A percentile compares a stretch with the other conserved stretches of the same genome.
Conservation (phyloP, 2,888 invertebrate genomes). For the Malthinus flaveolus region DNA sequence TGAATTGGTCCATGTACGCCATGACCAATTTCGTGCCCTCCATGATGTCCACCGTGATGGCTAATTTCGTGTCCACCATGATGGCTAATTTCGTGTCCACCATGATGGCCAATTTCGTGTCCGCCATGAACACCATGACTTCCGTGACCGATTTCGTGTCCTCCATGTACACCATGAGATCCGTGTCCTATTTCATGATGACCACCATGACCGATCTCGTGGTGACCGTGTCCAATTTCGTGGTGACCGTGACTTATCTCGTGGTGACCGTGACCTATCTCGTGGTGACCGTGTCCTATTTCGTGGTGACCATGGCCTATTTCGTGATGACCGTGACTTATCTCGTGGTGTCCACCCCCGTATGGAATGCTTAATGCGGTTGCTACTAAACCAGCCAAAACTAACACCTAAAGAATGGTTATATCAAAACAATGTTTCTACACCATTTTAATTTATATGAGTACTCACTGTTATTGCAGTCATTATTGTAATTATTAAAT, state of each 20-base stretch:
- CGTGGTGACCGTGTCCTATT: slow-evolving; percentile 3
- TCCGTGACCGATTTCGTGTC: slow-evolving; percentile 8
- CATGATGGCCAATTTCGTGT: neutral
- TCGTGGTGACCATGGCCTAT: neutral
- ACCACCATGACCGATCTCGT: neutral
- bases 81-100: neutral
- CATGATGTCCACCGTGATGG: neutral
- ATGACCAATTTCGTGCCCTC: neutral
- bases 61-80: neutral
- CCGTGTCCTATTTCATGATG: slow-evolving; percentile 2
- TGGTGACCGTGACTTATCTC: slow-evolving; percentile 1
- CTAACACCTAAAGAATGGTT: too few relatives aligned
- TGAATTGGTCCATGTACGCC: too few relatives aligned
- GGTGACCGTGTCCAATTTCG: neutral
- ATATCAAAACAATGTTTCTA: too few relatives aligned
- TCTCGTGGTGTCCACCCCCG: slow-evolving; percentile 2
- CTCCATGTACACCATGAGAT: neutral
- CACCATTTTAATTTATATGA: too few relatives aligned
- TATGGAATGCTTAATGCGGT: too few relatives aligned
- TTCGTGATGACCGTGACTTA: slow-evolving; percentile 7
- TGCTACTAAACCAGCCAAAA: too few relatives aligned
- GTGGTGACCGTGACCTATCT: neutral
- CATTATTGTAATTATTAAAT: too few relatives aligned
- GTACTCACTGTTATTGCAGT: too few relatives aligned
- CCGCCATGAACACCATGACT: slow-evolving; percentile 6